Conservation (phyloP, 2,113 vertebrate species). For the Charadrius vociferus region DNA sequence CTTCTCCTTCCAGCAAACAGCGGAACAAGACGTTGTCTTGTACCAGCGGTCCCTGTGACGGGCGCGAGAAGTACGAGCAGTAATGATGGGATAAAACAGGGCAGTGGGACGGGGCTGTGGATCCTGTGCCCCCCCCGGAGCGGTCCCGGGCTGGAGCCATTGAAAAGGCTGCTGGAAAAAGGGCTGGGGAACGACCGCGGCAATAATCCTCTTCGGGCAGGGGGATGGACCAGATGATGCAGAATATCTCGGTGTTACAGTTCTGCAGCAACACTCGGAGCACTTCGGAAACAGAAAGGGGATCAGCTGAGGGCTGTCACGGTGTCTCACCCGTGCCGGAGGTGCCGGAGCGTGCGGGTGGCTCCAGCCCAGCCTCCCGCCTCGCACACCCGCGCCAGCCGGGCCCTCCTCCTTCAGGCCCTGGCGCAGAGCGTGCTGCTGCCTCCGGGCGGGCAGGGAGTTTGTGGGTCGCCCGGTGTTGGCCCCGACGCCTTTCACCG, state of each 20-base stretch:
- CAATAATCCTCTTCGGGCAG: background rate
- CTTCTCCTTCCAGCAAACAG: background rate
- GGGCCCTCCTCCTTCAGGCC: no score
- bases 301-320: no score
- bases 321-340: no score
- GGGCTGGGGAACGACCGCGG: background rate
- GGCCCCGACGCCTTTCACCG: no score
- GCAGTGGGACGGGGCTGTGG: background rate
- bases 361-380: no score
- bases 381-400: no score
- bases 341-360: no score
- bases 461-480: no score
- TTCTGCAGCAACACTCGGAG: background rate
- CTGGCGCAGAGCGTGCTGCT: no score
- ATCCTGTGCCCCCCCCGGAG: background rate
- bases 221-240: background rate
- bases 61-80: background rate
- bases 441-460: no score
- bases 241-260: background rate
- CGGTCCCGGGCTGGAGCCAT: background rate
- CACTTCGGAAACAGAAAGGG: no score
- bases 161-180: background rate
- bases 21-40: accelerated
- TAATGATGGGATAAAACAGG: background rate
- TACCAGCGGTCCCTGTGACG: no score